phyloP scores from a whole-genome alignment of 2,888 invertebrate species.

The Dilophus febrilis region DNA sequence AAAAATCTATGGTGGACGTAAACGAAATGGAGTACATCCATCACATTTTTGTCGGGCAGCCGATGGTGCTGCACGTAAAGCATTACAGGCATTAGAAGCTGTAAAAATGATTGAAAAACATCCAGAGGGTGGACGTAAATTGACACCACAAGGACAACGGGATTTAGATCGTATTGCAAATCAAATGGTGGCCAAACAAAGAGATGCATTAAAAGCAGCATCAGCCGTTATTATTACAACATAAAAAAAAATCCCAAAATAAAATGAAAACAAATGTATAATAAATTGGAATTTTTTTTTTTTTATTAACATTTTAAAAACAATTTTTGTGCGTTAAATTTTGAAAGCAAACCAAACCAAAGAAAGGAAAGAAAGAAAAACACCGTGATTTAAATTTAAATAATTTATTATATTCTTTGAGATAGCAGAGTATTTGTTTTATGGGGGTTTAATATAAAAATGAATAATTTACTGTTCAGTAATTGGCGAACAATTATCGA shows the following conservation, averaged over 20 bases:
- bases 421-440: too few species aligned
- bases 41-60: constrained; percentile 90
- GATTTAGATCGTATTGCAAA: constrained; percentile 97
- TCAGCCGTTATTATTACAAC: constrained; percentile 21
- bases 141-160: constrained; percentile 81
- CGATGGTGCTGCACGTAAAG: constrained; percentile 78
- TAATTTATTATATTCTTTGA: too few species aligned
- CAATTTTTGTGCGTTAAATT: neutral
- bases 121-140: constrained; percentile 71
- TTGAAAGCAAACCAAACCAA: neutral
- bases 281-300: neutral
- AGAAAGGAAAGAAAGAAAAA: too few species aligned
- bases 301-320: neutral
- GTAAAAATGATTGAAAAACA: constrained; percentile 87
- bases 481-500: constrained; percentile 31
- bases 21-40: constrained; percentile 90
- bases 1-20: constrained; percentile 93
- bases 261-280: too few species aligned
- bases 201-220: constrained; percentile 36
- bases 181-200: constrained; percentile 64
- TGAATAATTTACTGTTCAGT: too few species aligned
- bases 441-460: too few species aligned
- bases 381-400: too few species aligned
- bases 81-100: constrained; percentile 81
- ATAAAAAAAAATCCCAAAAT: neutral